Conservation (phyloP, 2,888 invertebrate genomes). For the Hirtodrosophila histrioides region DNA sequence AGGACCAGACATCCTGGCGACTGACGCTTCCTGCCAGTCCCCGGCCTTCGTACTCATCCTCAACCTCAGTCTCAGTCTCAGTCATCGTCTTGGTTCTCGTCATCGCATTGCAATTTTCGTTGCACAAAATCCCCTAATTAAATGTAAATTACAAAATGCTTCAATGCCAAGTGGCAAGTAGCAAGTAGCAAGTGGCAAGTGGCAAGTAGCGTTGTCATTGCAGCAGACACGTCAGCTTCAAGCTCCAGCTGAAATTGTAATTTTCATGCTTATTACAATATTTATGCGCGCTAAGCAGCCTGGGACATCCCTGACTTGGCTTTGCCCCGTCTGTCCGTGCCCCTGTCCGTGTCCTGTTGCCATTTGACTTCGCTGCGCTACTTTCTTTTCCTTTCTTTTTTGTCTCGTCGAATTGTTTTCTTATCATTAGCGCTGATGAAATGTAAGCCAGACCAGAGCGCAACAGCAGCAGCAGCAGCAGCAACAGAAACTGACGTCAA, state of each 20-base stretch:
- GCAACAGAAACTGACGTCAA: constrained; percentile 41
- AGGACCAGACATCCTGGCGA: constrained; percentile 35
- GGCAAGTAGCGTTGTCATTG: constrained; percentile 55
- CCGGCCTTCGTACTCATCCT: background rate
- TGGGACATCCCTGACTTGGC: constrained; percentile 39
- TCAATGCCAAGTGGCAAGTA: constrained; percentile 54
- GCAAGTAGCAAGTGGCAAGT: constrained; percentile 27
- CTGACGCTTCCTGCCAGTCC: background rate
- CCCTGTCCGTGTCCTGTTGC: constrained; percentile 27
- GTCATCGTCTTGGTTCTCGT: constrained; percentile 6
- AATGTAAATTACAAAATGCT: constrained; percentile 79
- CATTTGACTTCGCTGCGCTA: constrained; percentile 39
- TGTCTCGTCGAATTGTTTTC: constrained; percentile 67
- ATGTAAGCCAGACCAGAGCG: constrained; percentile 65
- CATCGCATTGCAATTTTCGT: constrained; percentile 53
- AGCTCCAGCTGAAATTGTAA: constrained; percentile 67
- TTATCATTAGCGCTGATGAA: constrained; percentile 77
- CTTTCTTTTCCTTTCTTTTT: constrained; percentile 1
- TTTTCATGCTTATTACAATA: constrained; percentile 79
- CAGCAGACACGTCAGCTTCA: constrained; percentile 55
- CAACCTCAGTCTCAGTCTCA: background rate
- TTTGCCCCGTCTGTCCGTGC: constrained; percentile 18
- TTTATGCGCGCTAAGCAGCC: constrained; percentile 71
- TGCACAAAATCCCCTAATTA: constrained; percentile 73
- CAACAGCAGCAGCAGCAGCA: constrained; percentile 24